phyloP scores from a whole-genome alignment of 2,113 vertebrate genomes.

The Rhea pennata region DNA sequence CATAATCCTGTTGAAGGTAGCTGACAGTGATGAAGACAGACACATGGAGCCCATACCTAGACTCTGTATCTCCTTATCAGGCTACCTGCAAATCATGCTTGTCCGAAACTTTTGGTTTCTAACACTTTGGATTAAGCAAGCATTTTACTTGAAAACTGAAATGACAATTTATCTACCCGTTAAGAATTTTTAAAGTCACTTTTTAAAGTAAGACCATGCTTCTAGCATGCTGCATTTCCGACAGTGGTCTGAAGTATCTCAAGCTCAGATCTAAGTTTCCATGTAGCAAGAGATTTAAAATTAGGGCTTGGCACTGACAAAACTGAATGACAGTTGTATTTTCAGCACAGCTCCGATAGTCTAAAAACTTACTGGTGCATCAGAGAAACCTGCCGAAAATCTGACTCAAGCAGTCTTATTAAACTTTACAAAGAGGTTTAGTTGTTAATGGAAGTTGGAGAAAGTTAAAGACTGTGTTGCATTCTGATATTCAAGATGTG shows the following conservation, averaged over 20 bases:
- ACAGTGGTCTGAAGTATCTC: neutral
- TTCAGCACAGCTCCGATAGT: neutral
- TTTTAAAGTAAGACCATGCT: neutral
- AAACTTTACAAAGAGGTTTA: neutral
- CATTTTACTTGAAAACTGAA: neutral
- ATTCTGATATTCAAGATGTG: neutral
- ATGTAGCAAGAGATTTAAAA: neutral
- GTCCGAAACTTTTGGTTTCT: neutral
- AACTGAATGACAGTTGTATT: neutral
- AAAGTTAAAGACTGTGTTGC: neutral
- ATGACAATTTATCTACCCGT: neutral
- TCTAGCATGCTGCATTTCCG: neutral
- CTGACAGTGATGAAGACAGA: too few species aligned
- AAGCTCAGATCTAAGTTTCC: neutral
- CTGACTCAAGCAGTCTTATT: neutral
- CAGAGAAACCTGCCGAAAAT: neutral
- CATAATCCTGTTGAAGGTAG: neutral
- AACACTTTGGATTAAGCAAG: neutral
- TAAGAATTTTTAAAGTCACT: neutral
- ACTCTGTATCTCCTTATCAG: neutral
- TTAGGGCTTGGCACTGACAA: too few species aligned
- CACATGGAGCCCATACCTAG: neutral
- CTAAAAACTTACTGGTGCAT: too few species aligned
- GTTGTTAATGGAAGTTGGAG: neutral
- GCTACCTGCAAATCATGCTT: neutral